Evolutionary conservation across 2,797 vertebrate species (phyloP), one percentile per base, ranked within the genome.

Genomic region (Numenius phaeopus): DNA sequence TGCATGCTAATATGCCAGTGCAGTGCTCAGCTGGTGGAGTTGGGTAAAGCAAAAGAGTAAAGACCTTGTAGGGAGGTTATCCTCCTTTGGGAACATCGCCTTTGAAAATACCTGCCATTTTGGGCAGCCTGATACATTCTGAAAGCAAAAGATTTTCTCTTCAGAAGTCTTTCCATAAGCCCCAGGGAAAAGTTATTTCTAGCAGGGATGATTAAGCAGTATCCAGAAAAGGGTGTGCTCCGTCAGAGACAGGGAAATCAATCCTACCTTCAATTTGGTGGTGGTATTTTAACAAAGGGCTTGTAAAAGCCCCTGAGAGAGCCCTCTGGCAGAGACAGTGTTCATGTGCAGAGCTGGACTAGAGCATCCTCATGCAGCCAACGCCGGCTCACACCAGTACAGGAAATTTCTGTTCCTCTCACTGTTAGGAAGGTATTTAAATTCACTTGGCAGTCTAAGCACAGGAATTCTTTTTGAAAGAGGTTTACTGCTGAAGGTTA

Each of bases 401-500:
- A 40, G 50, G 80, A 55, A 67, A 77, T 73, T 66, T 49, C 71
- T 80, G 37, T 32, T 95, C 81, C 80, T 80, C 73, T 88, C 37
- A 9, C 30, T 57, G 52, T 61, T 87, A 77, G 58, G 54, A 82
- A 91, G 81, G 64, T 81, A 50, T 90, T 97, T 89, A 94, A 94
- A 96, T 96, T 64, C 79, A 93, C 70, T 96, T 96, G 91, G 83
- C 89, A 98, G 92, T 97, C 95, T 75, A 59, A 94, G 94, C 92
- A 96, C 94, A 97, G 0, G 42, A 80, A 58, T 73, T 94, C 82
- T 80, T 94, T 95, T 55, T 84, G 80, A 97, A 96, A 96, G 91
- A 91, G 91, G 61, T 96, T 98, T 98, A 76, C 73, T 90, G 87
- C 89, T 96, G 93, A 98, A 97, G 92, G 95, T 97, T 96, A 94